phyloP scores from a whole-genome alignment of 2,113 vertebrate genomes.

The Colossoma macropomum region DNA sequence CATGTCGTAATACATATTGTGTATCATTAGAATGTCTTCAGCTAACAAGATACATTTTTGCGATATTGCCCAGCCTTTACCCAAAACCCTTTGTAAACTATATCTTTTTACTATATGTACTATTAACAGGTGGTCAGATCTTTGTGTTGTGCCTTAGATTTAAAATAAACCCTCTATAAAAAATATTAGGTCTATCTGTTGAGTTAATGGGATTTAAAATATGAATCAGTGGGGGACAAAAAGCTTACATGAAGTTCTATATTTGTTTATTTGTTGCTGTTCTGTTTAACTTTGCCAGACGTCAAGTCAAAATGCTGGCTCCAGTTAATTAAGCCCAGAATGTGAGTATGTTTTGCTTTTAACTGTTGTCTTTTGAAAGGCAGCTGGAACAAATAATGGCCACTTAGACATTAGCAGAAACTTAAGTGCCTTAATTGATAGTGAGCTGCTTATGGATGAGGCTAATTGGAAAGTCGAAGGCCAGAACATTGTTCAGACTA shows the following conservation, averaged over 20 bases:
- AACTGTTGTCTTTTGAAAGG: neutral
- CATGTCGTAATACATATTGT: no score
- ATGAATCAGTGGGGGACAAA: neutral
- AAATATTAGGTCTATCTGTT: no score
- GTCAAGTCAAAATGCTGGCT: neutral
- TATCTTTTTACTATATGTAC: neutral
- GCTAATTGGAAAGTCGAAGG: conserved; percentile 13
- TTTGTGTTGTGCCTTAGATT: no score
- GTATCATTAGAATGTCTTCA: no score
- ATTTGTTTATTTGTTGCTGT: neutral
- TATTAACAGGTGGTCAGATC: neutral
- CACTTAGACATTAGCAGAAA: conserved; percentile 9
- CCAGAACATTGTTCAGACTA: conserved; percentile 19
- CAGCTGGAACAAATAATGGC: conserved; percentile 4
- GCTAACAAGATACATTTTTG: no score
- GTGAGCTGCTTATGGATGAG: neutral
- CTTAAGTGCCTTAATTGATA: conserved; percentile 23
- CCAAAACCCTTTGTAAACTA: no score
- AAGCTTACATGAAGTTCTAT: neutral
- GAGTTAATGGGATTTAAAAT: neutral
- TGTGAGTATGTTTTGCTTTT: neutral
- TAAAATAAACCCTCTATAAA: no score
- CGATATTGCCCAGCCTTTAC: no score
- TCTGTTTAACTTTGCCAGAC: neutral
- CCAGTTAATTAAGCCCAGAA: neutral